These are phyloP conservation scores for Champsocephalus gunnari DNA, from an alignment of 2,797 vertebrate genomes.

Conservation along the genomic window DNA sequence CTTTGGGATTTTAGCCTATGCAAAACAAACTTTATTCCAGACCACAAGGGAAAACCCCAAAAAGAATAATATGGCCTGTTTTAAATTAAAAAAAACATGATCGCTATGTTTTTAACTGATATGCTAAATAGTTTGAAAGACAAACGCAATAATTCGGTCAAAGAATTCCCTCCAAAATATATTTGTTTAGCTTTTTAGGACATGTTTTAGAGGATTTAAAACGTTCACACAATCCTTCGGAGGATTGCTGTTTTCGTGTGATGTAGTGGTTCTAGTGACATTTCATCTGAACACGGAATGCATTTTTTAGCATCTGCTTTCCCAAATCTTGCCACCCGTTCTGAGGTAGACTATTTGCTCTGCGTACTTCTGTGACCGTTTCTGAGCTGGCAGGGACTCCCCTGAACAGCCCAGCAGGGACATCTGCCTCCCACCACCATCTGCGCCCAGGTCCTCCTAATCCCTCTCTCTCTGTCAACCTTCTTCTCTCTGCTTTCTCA, in stretches of 20 bases:
- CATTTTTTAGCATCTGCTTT: conserved; percentile 82
- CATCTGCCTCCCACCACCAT: conserved; percentile 81
- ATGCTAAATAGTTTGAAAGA: not conserved
- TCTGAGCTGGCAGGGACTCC: conserved; percentile 76
- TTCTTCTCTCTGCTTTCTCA: conserved; percentile 37
- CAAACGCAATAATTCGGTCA: not conserved
- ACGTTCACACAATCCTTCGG: conserved; percentile 26
- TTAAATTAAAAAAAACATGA: not conserved
- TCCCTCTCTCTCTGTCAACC: conserved; percentile 65
- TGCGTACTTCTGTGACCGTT: conserved; percentile 73
- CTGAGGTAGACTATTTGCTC: conserved; percentile 72
- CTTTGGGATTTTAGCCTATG: too few species aligned
- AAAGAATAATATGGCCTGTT: too few species aligned
- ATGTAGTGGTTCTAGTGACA: conserved; percentile 52
- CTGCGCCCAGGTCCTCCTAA: conserved; percentile 77
- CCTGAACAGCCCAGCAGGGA: conserved; percentile 79
- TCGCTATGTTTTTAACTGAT: not conserved
- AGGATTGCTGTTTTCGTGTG: conserved; percentile 39
- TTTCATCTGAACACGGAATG: conserved; percentile 43
- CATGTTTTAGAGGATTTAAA: conserved; percentile 12
- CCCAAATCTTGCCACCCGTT: conserved; percentile 74
- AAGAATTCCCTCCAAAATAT: not conserved
- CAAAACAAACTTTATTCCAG: too few species aligned
- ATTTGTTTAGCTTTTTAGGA: not conserved
- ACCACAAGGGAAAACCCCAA: too few species aligned